Conservation (phyloP, 2,113 vertebrate genomes). For the Danionella cerebrum region DNA sequence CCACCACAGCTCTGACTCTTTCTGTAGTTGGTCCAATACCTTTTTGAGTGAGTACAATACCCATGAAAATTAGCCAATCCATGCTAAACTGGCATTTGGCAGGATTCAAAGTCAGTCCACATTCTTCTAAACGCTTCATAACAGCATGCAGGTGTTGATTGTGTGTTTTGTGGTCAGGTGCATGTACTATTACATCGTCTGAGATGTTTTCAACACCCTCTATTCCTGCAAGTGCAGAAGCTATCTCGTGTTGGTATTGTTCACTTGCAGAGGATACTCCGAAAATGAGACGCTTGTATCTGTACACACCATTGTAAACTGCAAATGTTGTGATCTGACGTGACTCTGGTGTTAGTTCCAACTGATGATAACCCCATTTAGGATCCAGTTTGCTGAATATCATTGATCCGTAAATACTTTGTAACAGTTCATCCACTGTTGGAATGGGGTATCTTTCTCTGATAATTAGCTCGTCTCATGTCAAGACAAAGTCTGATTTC, state of each 20-base stretch:
- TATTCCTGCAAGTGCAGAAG: conserved; percentile 21
- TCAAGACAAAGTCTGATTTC: conserved; percentile 32
- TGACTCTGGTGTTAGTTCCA: conserved; percentile 26
- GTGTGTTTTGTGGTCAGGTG: too few species aligned
- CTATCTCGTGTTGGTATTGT: conserved; percentile 32
- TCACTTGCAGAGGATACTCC: conserved; percentile 29
- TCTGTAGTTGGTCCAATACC: conserved; percentile 29
- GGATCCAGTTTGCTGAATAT: conserved; percentile 36
- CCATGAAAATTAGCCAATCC: conserved; percentile 21
- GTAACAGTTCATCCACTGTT: conserved; percentile 28
- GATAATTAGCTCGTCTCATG: conserved; percentile 23
- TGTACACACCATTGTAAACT: conserved; percentile 22
- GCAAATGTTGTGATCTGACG: conserved; percentile 30
- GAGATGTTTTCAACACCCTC: conserved; percentile 40
- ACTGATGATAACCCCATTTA: conserved; percentile 38
- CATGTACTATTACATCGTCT: too few species aligned
- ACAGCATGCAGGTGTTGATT: conserved; percentile 20
- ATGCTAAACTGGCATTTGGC: conserved; percentile 26
- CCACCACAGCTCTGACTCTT: conserved; percentile 17
- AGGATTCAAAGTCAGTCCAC: conserved; percentile 13
- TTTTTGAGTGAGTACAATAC: conserved; percentile 17
- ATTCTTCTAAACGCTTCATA: conserved; percentile 6
- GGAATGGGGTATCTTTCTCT: conserved; percentile 28
- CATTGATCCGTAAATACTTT: conserved; percentile 19
- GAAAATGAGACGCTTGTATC: conserved; percentile 38